These are phyloP conservation scores for Panagrolaimus sp. DNA, from an alignment of 1,140 invertebrate species.

Conservation along the genomic window DNA sequence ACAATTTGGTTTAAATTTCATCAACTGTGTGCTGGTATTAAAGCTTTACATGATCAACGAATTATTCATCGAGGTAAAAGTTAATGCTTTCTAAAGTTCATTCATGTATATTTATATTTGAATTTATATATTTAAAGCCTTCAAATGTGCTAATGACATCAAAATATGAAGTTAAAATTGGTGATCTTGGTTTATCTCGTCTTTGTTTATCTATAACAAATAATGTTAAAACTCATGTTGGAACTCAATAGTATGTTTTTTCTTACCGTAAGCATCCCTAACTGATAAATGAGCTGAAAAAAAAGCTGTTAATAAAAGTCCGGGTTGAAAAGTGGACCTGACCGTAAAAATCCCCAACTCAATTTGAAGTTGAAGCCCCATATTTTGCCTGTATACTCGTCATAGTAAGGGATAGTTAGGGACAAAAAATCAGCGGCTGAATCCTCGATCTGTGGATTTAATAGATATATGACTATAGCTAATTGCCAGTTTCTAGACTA, in stretches of 20 bases:
- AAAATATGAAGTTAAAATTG: background rate
- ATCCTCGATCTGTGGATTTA: too few relatives aligned
- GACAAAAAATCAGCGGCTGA: too few relatives aligned
- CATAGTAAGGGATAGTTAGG: too few relatives aligned
- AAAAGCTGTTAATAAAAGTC: too few relatives aligned
- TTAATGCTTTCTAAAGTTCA: background rate
- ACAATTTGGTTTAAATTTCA: background rate
- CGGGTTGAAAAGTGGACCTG: too few relatives aligned
- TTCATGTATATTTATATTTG: background rate
- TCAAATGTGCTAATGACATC: background rate
- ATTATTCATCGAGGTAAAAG: background rate
- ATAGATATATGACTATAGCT: too few relatives aligned
- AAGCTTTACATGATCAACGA: background rate
- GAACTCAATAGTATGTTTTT: background rate
- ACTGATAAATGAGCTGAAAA: too few relatives aligned
- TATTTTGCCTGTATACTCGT: too few relatives aligned
- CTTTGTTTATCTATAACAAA: background rate
- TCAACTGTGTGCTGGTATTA: background rate
- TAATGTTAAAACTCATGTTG: background rate
- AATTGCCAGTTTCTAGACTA: too few relatives aligned
- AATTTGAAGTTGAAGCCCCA: too few relatives aligned
- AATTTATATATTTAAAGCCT: background rate
- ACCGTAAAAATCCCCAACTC: too few relatives aligned
- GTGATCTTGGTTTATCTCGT: background rate
- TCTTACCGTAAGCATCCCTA: too few relatives aligned